Conservation (phyloP, 2,888 invertebrate genomes). For the Parochlus steinenii region DNA sequence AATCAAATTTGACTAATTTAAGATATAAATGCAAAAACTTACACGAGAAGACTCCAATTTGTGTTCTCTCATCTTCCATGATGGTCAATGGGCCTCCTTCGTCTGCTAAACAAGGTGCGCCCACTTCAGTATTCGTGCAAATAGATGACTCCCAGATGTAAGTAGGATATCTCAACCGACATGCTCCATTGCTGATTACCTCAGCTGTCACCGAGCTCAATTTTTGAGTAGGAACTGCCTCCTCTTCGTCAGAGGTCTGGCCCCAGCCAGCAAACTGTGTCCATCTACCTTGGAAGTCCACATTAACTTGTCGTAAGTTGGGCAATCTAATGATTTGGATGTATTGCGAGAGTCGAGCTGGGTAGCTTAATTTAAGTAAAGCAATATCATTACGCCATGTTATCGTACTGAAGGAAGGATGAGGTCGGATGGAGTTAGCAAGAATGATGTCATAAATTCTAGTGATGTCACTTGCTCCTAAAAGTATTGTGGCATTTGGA, state of each 20-base stretch:
- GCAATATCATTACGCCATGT: conserved; percentile 1
- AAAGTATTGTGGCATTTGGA: conserved; percentile 1
- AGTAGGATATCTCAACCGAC: conserved; percentile 4
- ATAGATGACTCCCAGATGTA: background rate
- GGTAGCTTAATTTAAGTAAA: background rate
- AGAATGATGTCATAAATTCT: conserved; percentile 3
- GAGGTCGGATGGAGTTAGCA: background rate
- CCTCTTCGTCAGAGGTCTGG: background rate
- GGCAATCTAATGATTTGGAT: background rate
- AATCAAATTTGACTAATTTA: too few species aligned
- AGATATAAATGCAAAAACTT: too few species aligned
- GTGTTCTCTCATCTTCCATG: conserved; percentile 11
- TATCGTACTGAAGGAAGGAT: background rate
- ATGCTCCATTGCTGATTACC: conserved; percentile 1
- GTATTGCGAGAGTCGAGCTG: background rate
- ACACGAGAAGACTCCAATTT: conserved; percentile 13
- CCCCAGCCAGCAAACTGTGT: conserved; percentile 2
- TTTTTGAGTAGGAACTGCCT: conserved; percentile 4
- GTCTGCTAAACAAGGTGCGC: conserved; percentile 10
- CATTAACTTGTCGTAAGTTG: background rate
- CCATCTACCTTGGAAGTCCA: background rate
- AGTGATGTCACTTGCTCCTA: background rate
- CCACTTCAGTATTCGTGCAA: conserved; percentile 1
- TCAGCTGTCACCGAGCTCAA: background rate
- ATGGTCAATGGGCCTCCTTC: conserved; percentile 11